These are phyloP conservation scores for Sussaba pulchella DNA, from an alignment of 2,888 invertebrate genomes.

Conservation along the genomic window DNA sequence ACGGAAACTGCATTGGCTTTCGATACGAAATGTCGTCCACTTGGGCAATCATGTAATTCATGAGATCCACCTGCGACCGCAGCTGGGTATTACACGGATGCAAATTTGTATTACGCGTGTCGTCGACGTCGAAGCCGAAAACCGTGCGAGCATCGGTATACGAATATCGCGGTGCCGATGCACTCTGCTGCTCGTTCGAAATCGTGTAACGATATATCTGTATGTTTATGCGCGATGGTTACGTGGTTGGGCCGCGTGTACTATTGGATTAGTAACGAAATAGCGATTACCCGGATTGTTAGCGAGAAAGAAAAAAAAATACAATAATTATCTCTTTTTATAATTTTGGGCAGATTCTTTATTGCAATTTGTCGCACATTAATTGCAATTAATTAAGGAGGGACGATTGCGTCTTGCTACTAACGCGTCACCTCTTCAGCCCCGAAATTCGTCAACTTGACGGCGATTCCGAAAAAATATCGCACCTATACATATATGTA, in stretches of 20 bases:
- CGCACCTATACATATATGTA: too few species aligned
- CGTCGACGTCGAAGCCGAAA: conserved; percentile 18
- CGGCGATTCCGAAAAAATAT: too few species aligned
- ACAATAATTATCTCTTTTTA: too few species aligned
- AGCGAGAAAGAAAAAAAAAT: too few species aligned
- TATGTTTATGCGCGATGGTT: conserved; percentile 40
- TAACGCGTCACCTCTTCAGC: too few species aligned
- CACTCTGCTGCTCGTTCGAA: conserved; percentile 16
- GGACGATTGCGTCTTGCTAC: too few species aligned
- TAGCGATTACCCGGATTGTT: conserved; percentile 47
- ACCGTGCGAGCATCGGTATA: not conserved
- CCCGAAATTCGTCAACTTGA: too few species aligned
- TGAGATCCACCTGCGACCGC: conserved; percentile 17
- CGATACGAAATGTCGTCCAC: conserved; percentile 6
- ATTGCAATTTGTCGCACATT: too few species aligned
- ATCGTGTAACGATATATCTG: not conserved
- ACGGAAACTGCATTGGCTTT: not conserved
- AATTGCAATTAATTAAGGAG: too few species aligned
- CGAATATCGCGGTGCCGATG: conserved; percentile 2
- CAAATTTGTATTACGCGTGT: conserved; percentile 55
- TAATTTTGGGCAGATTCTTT: too few species aligned
- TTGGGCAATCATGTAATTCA: conserved; percentile 62
- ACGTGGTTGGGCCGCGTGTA: conserved; percentile 24
- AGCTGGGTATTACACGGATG: conserved; percentile 35
- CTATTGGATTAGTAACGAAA: conserved; percentile 63